Conservation (phyloP, 2,888 invertebrate species). For the Muscina levida region DNA sequence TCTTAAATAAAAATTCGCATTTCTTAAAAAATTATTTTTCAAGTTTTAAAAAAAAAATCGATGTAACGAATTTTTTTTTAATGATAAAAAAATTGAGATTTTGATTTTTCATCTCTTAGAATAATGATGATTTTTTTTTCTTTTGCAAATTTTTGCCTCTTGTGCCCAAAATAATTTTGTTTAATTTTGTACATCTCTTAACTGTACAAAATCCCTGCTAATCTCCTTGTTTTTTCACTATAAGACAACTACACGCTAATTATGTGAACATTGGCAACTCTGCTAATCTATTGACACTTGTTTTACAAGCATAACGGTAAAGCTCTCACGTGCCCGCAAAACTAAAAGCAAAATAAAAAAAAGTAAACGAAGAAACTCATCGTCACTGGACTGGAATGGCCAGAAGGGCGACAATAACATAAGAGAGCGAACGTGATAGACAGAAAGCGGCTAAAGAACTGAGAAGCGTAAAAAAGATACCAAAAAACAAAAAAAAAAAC, state of each 20-base stretch:
- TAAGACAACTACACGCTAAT: not conserved
- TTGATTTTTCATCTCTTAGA: no score
- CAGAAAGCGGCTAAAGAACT: not conserved
- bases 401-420: conserved; percentile 3
- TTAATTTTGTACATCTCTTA: no score
- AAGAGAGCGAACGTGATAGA: conserved; percentile 7
- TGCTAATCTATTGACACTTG: conserved; percentile 51
- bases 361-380: not conserved
- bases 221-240: no score
- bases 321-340: conserved; percentile 59
- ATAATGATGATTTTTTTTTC: no score
- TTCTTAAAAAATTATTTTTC: no score
- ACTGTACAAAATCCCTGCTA: no score
- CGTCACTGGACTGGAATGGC: conserved; percentile 28
- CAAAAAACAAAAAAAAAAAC: conserved; percentile 29
- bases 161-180: no score
- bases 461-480: conserved; percentile 17
- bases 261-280: conserved; percentile 37
- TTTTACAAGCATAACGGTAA: conserved; percentile 56
- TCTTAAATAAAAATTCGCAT: no score
- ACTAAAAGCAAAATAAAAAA: not conserved
- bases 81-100: no score
- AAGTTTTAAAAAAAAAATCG: no score
- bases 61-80: no score
- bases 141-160: no score